phyloP scores from a whole-genome alignment of 1,140 invertebrate genomes.

The Octopus bimaculoides region DNA sequence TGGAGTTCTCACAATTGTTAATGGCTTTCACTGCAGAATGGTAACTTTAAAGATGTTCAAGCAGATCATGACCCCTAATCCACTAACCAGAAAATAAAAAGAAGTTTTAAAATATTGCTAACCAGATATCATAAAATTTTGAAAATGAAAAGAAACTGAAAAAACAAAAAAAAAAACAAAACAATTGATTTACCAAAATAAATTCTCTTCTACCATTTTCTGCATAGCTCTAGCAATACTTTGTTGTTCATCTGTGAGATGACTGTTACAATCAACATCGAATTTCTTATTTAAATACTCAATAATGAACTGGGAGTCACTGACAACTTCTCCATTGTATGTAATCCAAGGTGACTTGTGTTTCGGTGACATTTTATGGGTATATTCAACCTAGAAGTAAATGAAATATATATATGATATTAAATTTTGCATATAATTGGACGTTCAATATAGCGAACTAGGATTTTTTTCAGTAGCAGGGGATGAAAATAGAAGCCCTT shows the following conservation, averaged over 20 bases:
- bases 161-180: not conserved
- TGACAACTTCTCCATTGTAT: slow-evolving; percentile 47
- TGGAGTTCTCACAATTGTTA: no score
- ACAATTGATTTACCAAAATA: slow-evolving; percentile 40
- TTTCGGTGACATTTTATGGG: slow-evolving; percentile 15
- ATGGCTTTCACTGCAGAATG: no score
- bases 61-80: no score
- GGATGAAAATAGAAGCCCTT: no score
- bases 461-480: no score
- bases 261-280: slow-evolving; percentile 34
- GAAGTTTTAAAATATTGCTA: no score
- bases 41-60: no score
- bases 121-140: no score
- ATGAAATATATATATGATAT: not conserved
- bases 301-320: slow-evolving; percentile 52
- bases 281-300: slow-evolving; percentile 48
- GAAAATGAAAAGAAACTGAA: no score
- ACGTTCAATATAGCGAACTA: no score
- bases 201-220: slow-evolving; percentile 49
- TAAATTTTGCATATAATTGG: not conserved
- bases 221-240: slow-evolving; percentile 34
- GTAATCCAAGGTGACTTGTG: slow-evolving; percentile 51
- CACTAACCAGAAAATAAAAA: no score
- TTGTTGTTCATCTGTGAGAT: slow-evolving; percentile 27
- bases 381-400: not conserved